These are phyloP conservation scores for Danionella dracula DNA, from an alignment of 2,797 vertebrate genomes.

Conservation along the genomic window DNA sequence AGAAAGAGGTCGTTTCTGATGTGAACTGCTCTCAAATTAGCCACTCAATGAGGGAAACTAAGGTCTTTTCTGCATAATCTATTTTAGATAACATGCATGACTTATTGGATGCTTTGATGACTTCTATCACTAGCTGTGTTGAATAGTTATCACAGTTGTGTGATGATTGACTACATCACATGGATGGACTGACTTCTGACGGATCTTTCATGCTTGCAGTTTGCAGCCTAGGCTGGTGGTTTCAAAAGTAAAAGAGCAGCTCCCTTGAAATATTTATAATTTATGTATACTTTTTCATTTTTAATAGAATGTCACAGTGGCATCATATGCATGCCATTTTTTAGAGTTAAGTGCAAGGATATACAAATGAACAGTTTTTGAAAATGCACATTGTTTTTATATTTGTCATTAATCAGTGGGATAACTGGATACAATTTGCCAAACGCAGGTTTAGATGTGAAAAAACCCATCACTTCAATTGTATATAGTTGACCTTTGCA, in stretches of 20 bases:
- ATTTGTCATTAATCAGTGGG: too few relatives aligned
- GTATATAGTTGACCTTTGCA: too few relatives aligned
- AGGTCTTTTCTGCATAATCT: not conserved
- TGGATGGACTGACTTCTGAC: not conserved
- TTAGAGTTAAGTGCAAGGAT: too few relatives aligned
- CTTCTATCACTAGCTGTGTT: not conserved
- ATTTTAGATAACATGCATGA: constrained; percentile 2
- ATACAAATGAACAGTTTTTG: too few relatives aligned
- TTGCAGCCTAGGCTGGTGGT: not conserved
- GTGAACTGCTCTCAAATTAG: too few relatives aligned
- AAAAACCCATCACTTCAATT: too few relatives aligned
- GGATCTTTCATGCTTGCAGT: not conserved
- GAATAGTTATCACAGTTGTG: not conserved
- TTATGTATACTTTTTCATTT: not conserved
- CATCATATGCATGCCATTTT: too few relatives aligned
- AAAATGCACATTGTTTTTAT: too few relatives aligned
- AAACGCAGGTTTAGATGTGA: too few relatives aligned
- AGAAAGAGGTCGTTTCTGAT: not conserved
- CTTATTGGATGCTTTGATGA: not conserved
- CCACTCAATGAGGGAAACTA: not conserved
- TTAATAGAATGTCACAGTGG: not conserved
- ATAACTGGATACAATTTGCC: too few relatives aligned
- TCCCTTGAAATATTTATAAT: not conserved
- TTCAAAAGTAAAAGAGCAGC: not conserved
- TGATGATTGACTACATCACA: not conserved